Evolutionary conservation across 2,113 vertebrate genomes (phyloP).

Genomic region (Motacilla tschutschensis): DNA sequence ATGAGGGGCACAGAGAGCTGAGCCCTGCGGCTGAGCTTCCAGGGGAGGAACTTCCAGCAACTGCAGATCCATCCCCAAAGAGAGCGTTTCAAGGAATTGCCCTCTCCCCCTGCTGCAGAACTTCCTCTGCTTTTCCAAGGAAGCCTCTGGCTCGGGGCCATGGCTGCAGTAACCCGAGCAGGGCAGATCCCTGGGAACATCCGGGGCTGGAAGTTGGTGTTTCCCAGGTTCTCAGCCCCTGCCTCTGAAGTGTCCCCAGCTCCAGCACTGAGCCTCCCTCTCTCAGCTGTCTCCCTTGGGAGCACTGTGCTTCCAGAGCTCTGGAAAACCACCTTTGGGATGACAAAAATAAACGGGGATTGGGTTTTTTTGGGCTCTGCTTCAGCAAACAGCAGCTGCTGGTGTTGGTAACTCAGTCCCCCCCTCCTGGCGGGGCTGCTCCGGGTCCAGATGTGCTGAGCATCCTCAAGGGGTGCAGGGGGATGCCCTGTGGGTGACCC

Average conservation of each 20-base stretch:
- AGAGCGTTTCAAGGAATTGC: conserved; percentile 44
- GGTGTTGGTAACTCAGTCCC: not conserved
- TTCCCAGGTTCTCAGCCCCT: not conserved
- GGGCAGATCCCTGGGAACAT: conserved; percentile 35
- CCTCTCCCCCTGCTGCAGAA: not conserved
- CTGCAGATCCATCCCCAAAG: conserved; percentile 27
- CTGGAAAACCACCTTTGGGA: not conserved
- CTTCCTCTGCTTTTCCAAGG: conserved; percentile 57
- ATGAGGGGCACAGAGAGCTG: rapidly evolving
- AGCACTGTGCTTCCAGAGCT: not conserved
- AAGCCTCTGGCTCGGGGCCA: conserved; percentile 24
- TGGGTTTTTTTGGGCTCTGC: not conserved
- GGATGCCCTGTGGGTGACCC: not conserved
- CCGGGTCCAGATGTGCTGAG: not conserved
- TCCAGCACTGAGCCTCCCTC: not conserved
- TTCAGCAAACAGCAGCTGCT: not conserved
- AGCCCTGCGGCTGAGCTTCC: not conserved
- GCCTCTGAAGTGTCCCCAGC: not conserved
- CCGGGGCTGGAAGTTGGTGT: not conserved
- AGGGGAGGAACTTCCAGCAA: conserved; percentile 27
- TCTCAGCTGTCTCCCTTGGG: not conserved
- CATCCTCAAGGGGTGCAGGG: not conserved
- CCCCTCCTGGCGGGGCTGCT: rapidly evolving
- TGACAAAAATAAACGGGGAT: not conserved
- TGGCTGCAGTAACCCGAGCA: not conserved